Percentiles rank a stretch among this genome's conserved stretches.
These are phyloP conservation scores for Onychostoma macrolepis DNA, from an alignment of 2,113 vertebrate genomes.

Conservation along the genomic window DNA sequence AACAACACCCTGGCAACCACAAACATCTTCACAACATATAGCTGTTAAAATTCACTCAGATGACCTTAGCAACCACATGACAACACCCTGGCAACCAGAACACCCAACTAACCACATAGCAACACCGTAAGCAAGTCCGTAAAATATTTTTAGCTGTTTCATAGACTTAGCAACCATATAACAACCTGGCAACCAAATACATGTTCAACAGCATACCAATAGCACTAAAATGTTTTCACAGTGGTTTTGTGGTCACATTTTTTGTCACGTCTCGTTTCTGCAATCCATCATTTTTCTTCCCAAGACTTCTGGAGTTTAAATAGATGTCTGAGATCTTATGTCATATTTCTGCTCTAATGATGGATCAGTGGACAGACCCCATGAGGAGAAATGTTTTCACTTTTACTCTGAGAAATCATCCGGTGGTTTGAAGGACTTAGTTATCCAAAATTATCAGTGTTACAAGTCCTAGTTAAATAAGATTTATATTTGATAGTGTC, in stretches of 20 bases:
- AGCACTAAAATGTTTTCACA: neutral
- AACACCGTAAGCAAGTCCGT: too few species aligned
- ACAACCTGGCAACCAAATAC: too few species aligned
- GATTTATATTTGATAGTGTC: neutral
- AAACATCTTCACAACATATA: neutral
- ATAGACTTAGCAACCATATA: neutral
- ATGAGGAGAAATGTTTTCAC: neutral
- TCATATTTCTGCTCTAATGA: neutral
- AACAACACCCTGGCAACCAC: neutral
- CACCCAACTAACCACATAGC: too few species aligned
- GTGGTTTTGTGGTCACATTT: slow-evolving; percentile 9
- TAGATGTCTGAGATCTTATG: slow-evolving; percentile 34
- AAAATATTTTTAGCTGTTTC: too few species aligned
- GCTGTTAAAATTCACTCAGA: too few species aligned
- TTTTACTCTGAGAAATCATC: neutral
- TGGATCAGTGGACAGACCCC: neutral
- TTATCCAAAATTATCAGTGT: neutral
- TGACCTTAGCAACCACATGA: too few species aligned
- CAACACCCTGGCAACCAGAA: neutral
- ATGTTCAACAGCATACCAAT: too few species aligned
- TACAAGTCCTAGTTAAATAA: neutral
- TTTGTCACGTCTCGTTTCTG: slow-evolving; percentile 38
- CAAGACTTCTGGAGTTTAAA: slow-evolving; percentile 45
- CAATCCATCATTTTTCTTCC: slow-evolving; percentile 58
- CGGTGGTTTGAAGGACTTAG: neutral